These are phyloP conservation scores for Panagrolaimus sp. DNA, from an alignment of 1,140 invertebrate species.

Conservation along the genomic window DNA sequence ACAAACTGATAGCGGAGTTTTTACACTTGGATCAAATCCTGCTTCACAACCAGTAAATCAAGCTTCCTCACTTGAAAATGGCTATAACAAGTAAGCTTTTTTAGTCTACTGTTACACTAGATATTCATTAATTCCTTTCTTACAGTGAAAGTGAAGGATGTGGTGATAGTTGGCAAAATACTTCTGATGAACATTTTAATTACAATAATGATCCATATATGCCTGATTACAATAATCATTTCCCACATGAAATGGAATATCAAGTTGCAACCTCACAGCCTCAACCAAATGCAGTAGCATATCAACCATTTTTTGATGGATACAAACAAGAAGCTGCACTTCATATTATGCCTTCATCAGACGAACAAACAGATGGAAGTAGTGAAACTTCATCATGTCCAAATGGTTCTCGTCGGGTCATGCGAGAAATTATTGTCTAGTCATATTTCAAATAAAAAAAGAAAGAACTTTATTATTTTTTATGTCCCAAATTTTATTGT, in stretches of 20 bases:
- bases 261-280: background rate
- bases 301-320: background rate
- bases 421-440: conserved; percentile 12
- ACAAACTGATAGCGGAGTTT: conserved; percentile 38
- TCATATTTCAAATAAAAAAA: background rate
- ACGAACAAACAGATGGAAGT: background rate
- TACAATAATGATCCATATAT: conserved; percentile 10
- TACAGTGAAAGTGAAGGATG: conserved; percentile 7
- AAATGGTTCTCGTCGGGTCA: conserved; percentile 1
- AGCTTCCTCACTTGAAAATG: conserved; percentile 11
- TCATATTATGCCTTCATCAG: background rate
- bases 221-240: conserved; percentile 3
- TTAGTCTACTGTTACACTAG: background rate
- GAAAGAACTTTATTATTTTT: too few species aligned
- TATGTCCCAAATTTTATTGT: too few species aligned
- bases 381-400: background rate
- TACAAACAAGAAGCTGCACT: background rate
- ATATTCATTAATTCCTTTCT: background rate
- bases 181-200: conserved; percentile 7
- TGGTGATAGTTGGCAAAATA: conserved; percentile 1
- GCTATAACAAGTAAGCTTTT: background rate
- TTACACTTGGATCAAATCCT: conserved; percentile 29
- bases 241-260: background rate
- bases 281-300: background rate
- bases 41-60: background rate